Evolutionary conservation across 2,797 vertebrate species (phyloP), one percentile per base, ranked within the genome.

Genomic region (Leucoraja ocellata): DNA sequence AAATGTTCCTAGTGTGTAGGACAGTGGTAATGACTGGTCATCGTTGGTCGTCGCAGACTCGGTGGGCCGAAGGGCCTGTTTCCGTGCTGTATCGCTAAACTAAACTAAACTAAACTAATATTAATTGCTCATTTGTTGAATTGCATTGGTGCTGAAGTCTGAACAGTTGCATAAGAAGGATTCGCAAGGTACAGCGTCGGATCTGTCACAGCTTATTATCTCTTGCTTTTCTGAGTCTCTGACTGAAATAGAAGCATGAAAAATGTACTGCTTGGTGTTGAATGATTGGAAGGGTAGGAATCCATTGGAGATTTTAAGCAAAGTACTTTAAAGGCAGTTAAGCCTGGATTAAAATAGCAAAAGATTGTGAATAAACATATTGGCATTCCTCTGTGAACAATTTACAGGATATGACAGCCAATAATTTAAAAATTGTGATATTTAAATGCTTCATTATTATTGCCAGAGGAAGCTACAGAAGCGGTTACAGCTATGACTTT

Each of bases 91-190:
- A 0, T 46, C 46, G 46, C 46, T 2, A 46, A 46, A 46, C 46
- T 46, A 46, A 46, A 46, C 39, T 46, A 32, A 32, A 46, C 46
- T 46, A 61, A n/a, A 28, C n/a, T 77, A 9, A 77, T 77, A 28
- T 77, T 77, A 77, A 77, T 86, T 84, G 54, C 81, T 84, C 23
- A 84, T 13, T 61, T 84, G 81, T 84, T 63, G 54, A 84, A 84
- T 14, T 84, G 28, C 81, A 61, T 14, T 21, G 61, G 81, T 32
- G 10, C 54, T 84, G 81, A 63, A 25, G 28, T 39, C 25, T 84
- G 54, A 14, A 84, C 58, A 16, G 25, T 28, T 16, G 28, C 54
- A 46, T 39, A 83, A 10, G 58, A 61, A 11, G 13, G 5, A 61
- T n/a, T 61, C 54, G 13, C 2, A 11, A 11, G 8, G 11, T 28